Evolutionary conservation across 2,113 vertebrate genomes (phyloP), one percentile per base, ranked within the genome.

Genomic region (Lepisosteus osseus): DNA sequence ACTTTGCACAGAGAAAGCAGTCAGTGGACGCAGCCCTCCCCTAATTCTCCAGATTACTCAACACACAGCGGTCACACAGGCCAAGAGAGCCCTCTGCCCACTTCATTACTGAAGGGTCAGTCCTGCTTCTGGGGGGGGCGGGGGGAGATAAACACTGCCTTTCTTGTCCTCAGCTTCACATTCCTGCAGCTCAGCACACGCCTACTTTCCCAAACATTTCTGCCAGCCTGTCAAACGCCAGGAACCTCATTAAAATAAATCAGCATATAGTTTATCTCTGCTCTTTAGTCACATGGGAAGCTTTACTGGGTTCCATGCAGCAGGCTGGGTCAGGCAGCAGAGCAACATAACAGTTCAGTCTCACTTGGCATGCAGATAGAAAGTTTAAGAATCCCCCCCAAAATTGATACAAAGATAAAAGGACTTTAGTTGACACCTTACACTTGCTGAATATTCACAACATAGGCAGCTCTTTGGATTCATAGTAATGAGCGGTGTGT

Each of bases 121-220:
- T 4, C 70, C 40, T 54, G 45, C 70, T 42, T 15, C 17, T 15
- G 47, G 15, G 70, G 8, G 13, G 6, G 5, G 40, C 51, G 62
- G 15, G 62, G 8, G 40, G 13, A 51, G 65, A 73, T 45, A 62
- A 14, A 72, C 70, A 67, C 64, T 41, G 43, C 9, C 14, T 43
- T 54, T 73, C 62, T 61, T 67, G 71, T 73, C 55, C 61, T 8
- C 1, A 29, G 12, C 55, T 67, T 11, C 40, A 41, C 54, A 67
- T 73, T 73, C 71, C 43, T 56, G 44, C 43, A 45, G 11, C 41
- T 11, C 13, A 59, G 57, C 57, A 59, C 57, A 59, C 44, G 51
- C 70, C 70, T 45, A 71, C 70, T 71, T 11, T 41, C 17, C 45
- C 61, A 64, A 64, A 61, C 61, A 71, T 71, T 15, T 59, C n/a